Base-by-base conservation (phyloP, 2,113 vertebrate genomes). In the Astatoreochromis straeleni region DNA sequence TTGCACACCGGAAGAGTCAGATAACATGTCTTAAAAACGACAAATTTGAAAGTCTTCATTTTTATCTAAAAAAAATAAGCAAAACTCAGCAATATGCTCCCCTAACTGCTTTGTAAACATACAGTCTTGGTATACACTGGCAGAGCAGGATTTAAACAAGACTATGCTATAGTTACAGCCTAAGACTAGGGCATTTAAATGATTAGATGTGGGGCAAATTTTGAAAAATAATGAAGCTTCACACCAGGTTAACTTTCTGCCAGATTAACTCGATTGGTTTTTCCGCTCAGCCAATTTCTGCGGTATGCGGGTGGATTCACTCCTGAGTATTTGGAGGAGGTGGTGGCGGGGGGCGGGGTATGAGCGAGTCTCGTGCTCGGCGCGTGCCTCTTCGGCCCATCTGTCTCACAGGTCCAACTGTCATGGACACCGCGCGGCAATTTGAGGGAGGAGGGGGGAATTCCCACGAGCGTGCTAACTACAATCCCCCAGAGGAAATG, bases 321-420 rank as follows among this genome's bases (percentile, higher is more conserved):
- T 47, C 4, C 17, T 3, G 19, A 55, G 24, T 10, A 16, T 38
- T 19, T 10, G 3, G 4, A 7, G 9, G 54, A 3, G 75, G 14
- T 10, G 57, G 9, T 24, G 57, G 12, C 17, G 21, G 24, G 12
- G 42, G 57, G 12, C n/a, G 54, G 3, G 21, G 4, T 24, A 21
- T 16, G 35, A 21, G 19, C 3, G 7, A 65, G 90, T 82, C 96
- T 94, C 95, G 96, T 96, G 96, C 92, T 93, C 42, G 95, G 73
- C 96, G 95, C 96, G 96, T 97, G 96, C 96, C 89, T 86, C 86
- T 57, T 83, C 13, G 9, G 82, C 7, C 94, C 94, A 95, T 94
- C 95, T 95, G 95, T 93, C 92, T 85, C 91, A 81, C 63, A 2
- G 60, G 63, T 91, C 85, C 86, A 95, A 94, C 93, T 94, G 95